Conservation (phyloP, 2,797 vertebrate genomes). For the Huso huso region DNA sequence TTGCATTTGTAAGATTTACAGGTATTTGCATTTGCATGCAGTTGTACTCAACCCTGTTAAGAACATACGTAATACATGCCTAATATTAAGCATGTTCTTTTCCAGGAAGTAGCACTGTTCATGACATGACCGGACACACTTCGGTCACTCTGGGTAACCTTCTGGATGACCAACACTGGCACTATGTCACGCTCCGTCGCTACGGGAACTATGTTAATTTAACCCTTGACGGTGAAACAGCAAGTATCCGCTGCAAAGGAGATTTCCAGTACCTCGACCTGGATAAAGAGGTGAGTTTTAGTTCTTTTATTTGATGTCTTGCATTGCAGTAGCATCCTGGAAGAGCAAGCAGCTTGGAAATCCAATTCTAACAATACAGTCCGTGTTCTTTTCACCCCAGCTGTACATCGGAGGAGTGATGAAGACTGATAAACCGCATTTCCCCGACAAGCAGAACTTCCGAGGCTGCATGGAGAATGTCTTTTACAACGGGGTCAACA, state of each 20-base stretch:
- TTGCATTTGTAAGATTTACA: no score
- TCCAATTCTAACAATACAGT: neutral
- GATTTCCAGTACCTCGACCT: constrained; percentile 84
- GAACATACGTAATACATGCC: no score
- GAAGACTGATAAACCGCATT: constrained; percentile 69
- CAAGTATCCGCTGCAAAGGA: constrained; percentile 70
- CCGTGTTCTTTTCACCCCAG: constrained; percentile 41
- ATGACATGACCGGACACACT: constrained; percentile 72
- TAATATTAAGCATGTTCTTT: constrained; percentile 5
- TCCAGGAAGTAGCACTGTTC: constrained; percentile 80
- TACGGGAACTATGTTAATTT: constrained; percentile 77
- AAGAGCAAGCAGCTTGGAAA: neutral
- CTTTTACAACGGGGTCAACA: constrained; percentile 80
- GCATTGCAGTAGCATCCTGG: neutral
- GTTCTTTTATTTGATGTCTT: no score
- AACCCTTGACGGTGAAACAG: constrained; percentile 81
- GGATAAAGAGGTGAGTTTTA: constrained; percentile 68
- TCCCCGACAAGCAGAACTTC: constrained; percentile 84
- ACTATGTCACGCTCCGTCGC: constrained; percentile 82
- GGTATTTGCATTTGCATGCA: no score
- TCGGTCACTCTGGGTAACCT: constrained; percentile 75
- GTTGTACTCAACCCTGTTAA: no score
- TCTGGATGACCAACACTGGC: constrained; percentile 94
- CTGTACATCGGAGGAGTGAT: constrained; percentile 87
- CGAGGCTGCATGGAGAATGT: constrained; percentile 91